Conservation (phyloP, 1,140 invertebrate species). For the Dendroctonus valens region DNA sequence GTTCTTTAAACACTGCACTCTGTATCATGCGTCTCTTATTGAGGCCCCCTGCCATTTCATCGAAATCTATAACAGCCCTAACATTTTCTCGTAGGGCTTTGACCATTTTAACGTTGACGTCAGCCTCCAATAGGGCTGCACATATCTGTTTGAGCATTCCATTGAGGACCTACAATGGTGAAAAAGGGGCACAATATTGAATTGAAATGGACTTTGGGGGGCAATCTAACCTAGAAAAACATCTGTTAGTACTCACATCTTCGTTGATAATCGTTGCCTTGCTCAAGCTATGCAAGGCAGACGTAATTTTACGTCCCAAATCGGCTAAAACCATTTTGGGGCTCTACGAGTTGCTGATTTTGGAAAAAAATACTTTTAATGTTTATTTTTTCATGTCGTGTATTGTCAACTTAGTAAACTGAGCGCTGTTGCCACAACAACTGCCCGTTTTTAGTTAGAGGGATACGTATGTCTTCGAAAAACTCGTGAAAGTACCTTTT, state of each 20-base stretch:
- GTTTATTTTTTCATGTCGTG: no score
- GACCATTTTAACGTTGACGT: constrained; percentile 97
- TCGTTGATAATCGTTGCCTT: constrained; percentile 99
- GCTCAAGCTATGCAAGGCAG: constrained; percentile 93
- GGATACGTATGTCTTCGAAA: no score
- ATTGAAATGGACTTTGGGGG: constrained; percentile 1
- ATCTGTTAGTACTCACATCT: constrained; percentile 67
- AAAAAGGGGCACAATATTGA: not conserved
- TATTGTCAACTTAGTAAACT: no score
- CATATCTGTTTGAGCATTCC: constrained; percentile 99
- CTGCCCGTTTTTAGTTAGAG: no score
- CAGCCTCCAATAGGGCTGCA: constrained; percentile 94
- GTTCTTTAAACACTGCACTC: constrained; percentile 97
- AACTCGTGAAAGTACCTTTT: no score
- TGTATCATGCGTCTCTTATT: constrained; percentile 99
- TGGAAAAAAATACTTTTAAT: not conserved
- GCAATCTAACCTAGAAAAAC: constrained; percentile 25
- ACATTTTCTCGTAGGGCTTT: constrained; percentile 98
- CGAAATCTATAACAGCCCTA: constrained; percentile 96
- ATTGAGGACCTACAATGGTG: constrained; percentile 81
- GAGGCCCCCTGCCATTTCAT: constrained; percentile 98
- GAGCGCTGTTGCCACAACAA: no score
- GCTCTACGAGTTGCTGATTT: constrained; percentile 2
- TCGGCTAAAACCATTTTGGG: constrained; percentile 93
- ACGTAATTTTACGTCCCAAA: constrained; percentile 98